These are phyloP conservation scores for Monochamus saltuarius DNA, from an alignment of 1,140 invertebrate species.

Conservation along the genomic window DNA sequence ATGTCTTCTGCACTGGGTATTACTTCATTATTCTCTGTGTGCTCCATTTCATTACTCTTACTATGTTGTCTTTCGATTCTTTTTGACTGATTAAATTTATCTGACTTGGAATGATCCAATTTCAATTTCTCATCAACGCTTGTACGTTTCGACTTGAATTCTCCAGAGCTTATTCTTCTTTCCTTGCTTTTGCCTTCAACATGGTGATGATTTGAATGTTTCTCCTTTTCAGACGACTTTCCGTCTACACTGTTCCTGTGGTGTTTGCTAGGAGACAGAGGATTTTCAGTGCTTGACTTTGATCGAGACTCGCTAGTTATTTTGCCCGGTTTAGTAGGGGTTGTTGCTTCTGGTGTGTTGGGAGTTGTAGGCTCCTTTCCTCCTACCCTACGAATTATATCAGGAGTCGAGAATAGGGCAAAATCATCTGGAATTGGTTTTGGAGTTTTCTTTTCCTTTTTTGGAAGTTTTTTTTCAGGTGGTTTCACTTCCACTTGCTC, in stretches of 20 bases:
- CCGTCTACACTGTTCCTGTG: slow-evolving; percentile 32
- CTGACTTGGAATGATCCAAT: slow-evolving; percentile 1
- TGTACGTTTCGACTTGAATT: slow-evolving; percentile 24
- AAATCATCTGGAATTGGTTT: slow-evolving; percentile 63
- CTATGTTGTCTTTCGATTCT: slow-evolving; percentile 1
- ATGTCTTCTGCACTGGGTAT: slow-evolving; percentile 29
- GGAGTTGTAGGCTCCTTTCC: slow-evolving; percentile 53
- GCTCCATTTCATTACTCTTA: neutral
- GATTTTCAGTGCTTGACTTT: slow-evolving; percentile 36
- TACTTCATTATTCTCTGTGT: slow-evolving; percentile 2
- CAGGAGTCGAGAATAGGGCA: slow-evolving; percentile 75
- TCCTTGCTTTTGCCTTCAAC: slow-evolving; percentile 11
- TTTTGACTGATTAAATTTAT: slow-evolving; percentile 20
- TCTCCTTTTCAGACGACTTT: slow-evolving; percentile 26
- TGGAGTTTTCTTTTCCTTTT: slow-evolving; percentile 70
- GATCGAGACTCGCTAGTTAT: slow-evolving; percentile 43
- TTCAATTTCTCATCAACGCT: slow-evolving; percentile 23
- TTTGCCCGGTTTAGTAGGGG: slow-evolving; percentile 42
- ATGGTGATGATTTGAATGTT: slow-evolving; percentile 15
- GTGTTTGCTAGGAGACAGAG: slow-evolving; percentile 25
- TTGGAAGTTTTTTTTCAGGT: slow-evolving; percentile 50
- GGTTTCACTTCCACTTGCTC: slow-evolving; percentile 39
- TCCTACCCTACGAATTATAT: slow-evolving; percentile 70
- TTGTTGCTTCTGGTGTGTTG: slow-evolving; percentile 38
- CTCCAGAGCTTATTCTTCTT: neutral